A percentile compares a stretch with the other conserved stretches of the same genome.
phyloP scores from a whole-genome alignment of 1,140 invertebrate genomes.

The Trichonephila clavipes region DNA sequence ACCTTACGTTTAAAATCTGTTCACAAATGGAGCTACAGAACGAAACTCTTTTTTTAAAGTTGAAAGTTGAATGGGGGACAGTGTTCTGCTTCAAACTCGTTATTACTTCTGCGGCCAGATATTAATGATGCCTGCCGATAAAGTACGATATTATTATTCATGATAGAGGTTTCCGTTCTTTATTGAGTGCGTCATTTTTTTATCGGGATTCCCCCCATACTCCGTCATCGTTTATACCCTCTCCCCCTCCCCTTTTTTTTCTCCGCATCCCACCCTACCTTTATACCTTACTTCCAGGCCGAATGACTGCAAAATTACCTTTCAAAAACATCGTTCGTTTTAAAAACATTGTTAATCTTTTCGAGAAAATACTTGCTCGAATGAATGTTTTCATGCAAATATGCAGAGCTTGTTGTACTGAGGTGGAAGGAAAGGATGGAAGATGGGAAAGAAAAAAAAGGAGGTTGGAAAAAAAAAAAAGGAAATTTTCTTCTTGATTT shows the following conservation, averaged over 20 bases:
- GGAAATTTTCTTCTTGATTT: slow-evolving; percentile 75
- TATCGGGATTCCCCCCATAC: slow-evolving; percentile 42
- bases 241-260: not conserved
- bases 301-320: slow-evolving; percentile 76
- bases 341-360: slow-evolving; percentile 77
- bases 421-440: not conserved
- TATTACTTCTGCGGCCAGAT: slow-evolving; percentile 27
- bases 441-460: slow-evolving; percentile 5
- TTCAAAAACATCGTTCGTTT: slow-evolving; percentile 77
- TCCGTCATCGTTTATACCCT: slow-evolving; percentile 1
- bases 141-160: slow-evolving; percentile 76
- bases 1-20: not conserved
- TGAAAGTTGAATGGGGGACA: not conserved
- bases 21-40: not conserved
- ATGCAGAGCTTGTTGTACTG: slow-evolving; percentile 18
- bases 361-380: slow-evolving; percentile 65
- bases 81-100: not conserved
- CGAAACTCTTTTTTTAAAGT: not conserved
- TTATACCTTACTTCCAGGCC: slow-evolving; percentile 57
- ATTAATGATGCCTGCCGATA: slow-evolving; percentile 70
- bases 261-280: not conserved
- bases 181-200: slow-evolving; percentile 64
- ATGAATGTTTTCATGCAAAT: slow-evolving; percentile 75
- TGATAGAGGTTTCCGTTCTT: slow-evolving; percentile 70
- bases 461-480: not conserved